Evolutionary conservation across 2,888 invertebrate species (phyloP), one percentile per base, ranked within the genome.

Genomic region (Acronicta psi): DNA sequence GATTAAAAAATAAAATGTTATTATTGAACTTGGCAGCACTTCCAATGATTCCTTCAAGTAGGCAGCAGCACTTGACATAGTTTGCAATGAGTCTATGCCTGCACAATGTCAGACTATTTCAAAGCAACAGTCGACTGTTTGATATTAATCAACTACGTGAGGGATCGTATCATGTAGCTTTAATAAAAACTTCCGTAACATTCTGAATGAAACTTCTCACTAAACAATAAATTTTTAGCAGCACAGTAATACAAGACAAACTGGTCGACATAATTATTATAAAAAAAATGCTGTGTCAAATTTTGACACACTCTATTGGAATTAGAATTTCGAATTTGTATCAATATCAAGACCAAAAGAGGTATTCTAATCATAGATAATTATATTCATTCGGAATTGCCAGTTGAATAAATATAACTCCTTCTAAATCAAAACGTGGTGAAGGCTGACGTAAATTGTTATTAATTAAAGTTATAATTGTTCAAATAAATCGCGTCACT

Each of bases 61-160:
- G 43, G 47, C 50, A 37, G 41, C 62, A 79, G 81, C 68, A 84
- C 88, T 89, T 89, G 87, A 90, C 88, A 90, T 64, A 84, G 79
- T 79, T 86, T 75, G 66, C 67, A 73, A 71, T 72, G 80, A 64
- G 56, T 70, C 68, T 51, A 56, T 63, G 75, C 75, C 84, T 86
- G 87, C 59, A 64, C 81, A 87, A 79, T 86, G 86, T 85, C 86
- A 85, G 85, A 80, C 79, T 76, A 77, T 80, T 75, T 60, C 66
- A 77, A 77, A 64, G 49, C 38, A 14, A 36, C 11, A 29, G 23
- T 23, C 23, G 29, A 38, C 18, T 8, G 9, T 34, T 8, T n/a
- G 20, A 37, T 40, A 40, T 25, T 16, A 53, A 64, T 58, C 38
- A 13, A 36, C 7, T 20, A 37, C n/a, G 10, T 23, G 36, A 51